Evolutionary conservation across 1,140 invertebrate genomes (phyloP).

Genomic region (Lethrus apterus): DNA sequence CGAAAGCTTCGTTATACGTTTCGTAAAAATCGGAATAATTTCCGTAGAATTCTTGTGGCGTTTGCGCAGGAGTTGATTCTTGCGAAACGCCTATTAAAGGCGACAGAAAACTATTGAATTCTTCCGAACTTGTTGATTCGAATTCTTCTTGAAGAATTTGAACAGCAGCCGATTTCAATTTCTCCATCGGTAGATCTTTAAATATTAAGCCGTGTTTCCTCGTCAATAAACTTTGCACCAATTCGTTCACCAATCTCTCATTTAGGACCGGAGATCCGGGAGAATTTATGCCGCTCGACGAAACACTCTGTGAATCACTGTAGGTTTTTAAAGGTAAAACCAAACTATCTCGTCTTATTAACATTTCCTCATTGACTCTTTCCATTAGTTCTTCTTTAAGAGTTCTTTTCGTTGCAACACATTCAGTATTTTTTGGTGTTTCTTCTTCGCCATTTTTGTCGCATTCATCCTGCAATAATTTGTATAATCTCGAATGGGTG

Average conservation of each 20-base stretch:
- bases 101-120: conserved; percentile 31
- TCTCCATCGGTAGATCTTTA: conserved; percentile 48
- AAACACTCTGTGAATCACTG: conserved; percentile 30
- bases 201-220: conserved; percentile 47
- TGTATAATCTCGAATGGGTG: conserved; percentile 64
- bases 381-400: conserved; percentile 27
- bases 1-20: conserved; percentile 47
- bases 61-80: conserved; percentile 40
- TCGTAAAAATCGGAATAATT: conserved; percentile 50
- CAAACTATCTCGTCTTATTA: conserved; percentile 36
- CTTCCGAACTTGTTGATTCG: conserved; percentile 39
- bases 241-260: conserved; percentile 49
- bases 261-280: conserved; percentile 47
- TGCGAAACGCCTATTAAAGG: conserved; percentile 25
- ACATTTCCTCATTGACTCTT: conserved; percentile 20
- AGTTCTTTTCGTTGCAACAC: conserved; percentile 15
- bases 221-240: conserved; percentile 48
- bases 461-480: conserved; percentile 55
- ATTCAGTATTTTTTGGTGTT: conserved; percentile 31
- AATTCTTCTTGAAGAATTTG: conserved; percentile 47
- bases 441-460: conserved; percentile 38
- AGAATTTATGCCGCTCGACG: conserved; percentile 46
- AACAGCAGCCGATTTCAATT: conserved; percentile 49
- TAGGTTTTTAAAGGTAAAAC: conserved; percentile 36
- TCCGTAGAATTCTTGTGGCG: conserved; percentile 41